Base-by-base conservation (phyloP, 2,888 invertebrate species). In the Candidula unifasciata region DNA sequence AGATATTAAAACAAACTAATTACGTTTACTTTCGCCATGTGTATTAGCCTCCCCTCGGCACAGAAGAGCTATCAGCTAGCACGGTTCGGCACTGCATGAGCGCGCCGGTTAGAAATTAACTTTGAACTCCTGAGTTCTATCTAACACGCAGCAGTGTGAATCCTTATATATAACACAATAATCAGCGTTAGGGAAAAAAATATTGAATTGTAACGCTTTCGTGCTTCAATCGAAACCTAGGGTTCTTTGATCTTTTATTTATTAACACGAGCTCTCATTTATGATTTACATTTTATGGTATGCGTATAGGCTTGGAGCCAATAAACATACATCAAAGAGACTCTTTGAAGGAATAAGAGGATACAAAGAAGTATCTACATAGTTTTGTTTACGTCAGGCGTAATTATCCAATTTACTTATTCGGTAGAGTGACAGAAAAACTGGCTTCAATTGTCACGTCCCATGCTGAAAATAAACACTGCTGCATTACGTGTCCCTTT, bases 261-360 rank as follows among this genome's bases (percentile, higher is more conserved):
- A 71, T 71, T 71, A 71, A 37, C 37, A 24, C 8, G 35, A 37
- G 35, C 18, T 71, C 44, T 10, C 44, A 13, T 44, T 44, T 44
- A 44, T 44, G 6, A 44, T 44, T 44, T 44, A 44, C 44, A 44
- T 44, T 44, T 44, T 44, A 44, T 44, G 6, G 44, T 44, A 44
- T 44, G 44, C 8, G 6, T 44, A 44, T 71, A 24, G 35, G 71
- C 35, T 71, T 73, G n/a, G 13, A 44, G 44, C 13, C 44, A 44
- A 44, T 73, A n/a, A 73, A n/a, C n/a, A 3, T 10, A 73, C 44
- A 44, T 73, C 73, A 44, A 44, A 73, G 73, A 73, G 73, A 73
- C 27, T 10, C 8, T 24, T 2, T 13, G 52, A 44, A n/a, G 10
- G n/a, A 2, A 44, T 44, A 73, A 44, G 6, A 16, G 21, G 33